Percentiles rank a stretch among this genome's conserved stretches.
These are phyloP conservation scores for Spheniscus mendiculus DNA, from an alignment of 2,113 vertebrate species.

Conservation along the genomic window DNA sequence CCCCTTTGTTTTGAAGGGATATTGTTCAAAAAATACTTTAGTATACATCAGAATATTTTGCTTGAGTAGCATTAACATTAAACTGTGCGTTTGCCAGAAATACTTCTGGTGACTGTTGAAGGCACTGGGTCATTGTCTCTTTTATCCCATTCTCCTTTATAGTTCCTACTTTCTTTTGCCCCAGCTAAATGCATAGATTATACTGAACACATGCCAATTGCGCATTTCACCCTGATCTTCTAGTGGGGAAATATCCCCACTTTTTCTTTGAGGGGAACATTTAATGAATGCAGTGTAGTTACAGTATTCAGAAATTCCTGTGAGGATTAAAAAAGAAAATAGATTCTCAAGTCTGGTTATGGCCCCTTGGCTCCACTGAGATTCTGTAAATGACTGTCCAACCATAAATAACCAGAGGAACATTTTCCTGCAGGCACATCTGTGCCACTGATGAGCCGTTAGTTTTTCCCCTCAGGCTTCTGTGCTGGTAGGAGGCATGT, in stretches of 20 bases:
- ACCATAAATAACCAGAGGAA: constrained; percentile 41
- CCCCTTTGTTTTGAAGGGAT: accelerated
- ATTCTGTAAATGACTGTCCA: not conserved
- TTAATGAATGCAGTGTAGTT: not conserved
- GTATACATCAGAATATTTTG: not conserved
- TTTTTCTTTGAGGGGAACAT: not conserved
- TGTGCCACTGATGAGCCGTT: constrained; percentile 4
- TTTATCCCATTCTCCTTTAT: not conserved
- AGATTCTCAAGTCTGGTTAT: constrained; percentile 6
- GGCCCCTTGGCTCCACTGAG: constrained; percentile 6
- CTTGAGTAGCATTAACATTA: not conserved
- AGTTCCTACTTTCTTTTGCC: not conserved
- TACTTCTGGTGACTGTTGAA: not conserved
- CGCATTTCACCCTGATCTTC: not conserved
- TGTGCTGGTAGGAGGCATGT: not conserved
- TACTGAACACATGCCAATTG: not conserved
- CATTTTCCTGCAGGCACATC: constrained; percentile 8
- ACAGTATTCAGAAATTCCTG: not conserved
- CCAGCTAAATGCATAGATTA: not conserved
- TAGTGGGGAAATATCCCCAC: not conserved
- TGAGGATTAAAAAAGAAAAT: constrained; percentile 30
- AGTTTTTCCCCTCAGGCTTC: not conserved
- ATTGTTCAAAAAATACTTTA: not conserved
- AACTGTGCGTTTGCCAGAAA: not conserved
- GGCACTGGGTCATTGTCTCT: not conserved